phyloP scores from a whole-genome alignment of 2,888 invertebrate genomes.

The Agrotis ipsilon region DNA sequence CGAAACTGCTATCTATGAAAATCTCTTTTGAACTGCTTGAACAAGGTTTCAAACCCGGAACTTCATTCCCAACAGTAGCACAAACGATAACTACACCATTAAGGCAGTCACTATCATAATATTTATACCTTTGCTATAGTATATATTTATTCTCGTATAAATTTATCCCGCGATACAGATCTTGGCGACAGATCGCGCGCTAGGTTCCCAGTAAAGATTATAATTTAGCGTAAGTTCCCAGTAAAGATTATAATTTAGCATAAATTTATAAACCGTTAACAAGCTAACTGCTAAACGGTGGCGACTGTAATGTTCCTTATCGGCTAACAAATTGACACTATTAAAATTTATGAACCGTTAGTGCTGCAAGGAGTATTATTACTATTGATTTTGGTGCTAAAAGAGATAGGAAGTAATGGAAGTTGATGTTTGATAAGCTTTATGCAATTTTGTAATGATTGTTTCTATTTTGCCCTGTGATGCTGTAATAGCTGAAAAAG shows the following conservation, averaged over 20 bases:
- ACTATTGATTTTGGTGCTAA: conserved; percentile 17
- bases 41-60: too few species aligned
- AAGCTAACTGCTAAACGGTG: conserved; percentile 26
- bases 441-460: background rate
- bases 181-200: conserved; percentile 22
- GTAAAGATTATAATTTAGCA: conserved; percentile 32
- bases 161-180: conserved; percentile 40
- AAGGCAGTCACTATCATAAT: background rate
- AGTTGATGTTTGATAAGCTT: background rate
- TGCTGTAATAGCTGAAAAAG: too few species aligned
- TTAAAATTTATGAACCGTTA: conserved; percentile 33
- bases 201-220: conserved; percentile 16
- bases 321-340: conserved; percentile 52
- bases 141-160: conserved; percentile 13
- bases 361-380: conserved; percentile 7
- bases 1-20: too few species aligned
- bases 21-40: too few species aligned
- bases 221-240: background rate
- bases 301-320: conserved; percentile 36
- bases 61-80: background rate
- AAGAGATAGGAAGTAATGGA: conserved; percentile 13
- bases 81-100: too few species aligned
- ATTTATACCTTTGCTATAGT: background rate
- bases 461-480: too few species aligned
- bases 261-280: conserved; percentile 42